Evolutionary conservation across 2,888 invertebrate species (phyloP), one percentile per base, ranked within the genome.

Genomic region (Herminia tarsipennalis): DNA sequence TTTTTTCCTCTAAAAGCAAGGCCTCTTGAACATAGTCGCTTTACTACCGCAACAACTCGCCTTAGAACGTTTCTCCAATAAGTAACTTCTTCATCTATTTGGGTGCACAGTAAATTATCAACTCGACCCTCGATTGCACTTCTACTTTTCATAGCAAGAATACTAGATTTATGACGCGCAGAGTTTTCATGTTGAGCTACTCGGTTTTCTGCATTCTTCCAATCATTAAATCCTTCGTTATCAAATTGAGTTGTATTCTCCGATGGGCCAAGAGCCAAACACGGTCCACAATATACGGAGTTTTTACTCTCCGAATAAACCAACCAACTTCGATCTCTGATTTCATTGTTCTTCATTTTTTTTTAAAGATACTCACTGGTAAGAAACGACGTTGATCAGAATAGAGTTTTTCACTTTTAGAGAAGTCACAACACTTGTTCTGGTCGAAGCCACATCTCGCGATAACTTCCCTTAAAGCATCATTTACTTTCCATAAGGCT

Each of bases 101-200:
- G 24, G 16, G 2, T 10, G 1, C 1, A 2, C 8, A 25, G 17
- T 4, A 5, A 16, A 25, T 16, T n/a, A 5, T 35, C 10, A n/a
- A 25, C 1, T 10, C 16, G 8, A 10, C 25, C 17, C 0, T 25
- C 10, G 9, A 25, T 24, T 2, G 6, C 22, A 25, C 8, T 9
- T 12, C 22, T 24, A n/a, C 2, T 2, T 25, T 22, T 24, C 16
- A 35, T 10, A 17, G 3, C 5, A 18, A 32, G 20, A 5, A 32
- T 32, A 18, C 32, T 10, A 5, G 17, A 10, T 18, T 32, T 32
- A 32, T 32, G n/a, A 10, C 9, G 17, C n/a, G n/a, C n/a, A 55
- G 53, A 61, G 45, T 57, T 61, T 60, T 62, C 64, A 56, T 64
- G 61, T 32, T 62, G 38, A 42, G 34, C 38, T 42, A 46, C 32